Evolutionary conservation across 2,888 invertebrate genomes (phyloP), one percentile per base, ranked within the genome.

Genomic region (Latheticus oryzae): DNA sequence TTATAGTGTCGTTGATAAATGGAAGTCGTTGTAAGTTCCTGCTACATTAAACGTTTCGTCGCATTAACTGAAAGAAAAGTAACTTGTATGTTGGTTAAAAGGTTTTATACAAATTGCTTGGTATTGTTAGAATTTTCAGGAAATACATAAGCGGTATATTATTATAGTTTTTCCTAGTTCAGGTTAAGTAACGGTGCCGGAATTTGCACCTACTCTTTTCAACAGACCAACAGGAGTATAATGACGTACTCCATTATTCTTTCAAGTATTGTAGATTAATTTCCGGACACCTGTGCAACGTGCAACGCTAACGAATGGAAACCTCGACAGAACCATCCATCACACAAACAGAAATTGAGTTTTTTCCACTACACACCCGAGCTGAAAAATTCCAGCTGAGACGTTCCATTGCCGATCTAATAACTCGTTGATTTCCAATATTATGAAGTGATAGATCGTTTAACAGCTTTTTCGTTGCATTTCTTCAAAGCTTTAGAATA

Each of bases 241-340:
- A n/a, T n/a, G n/a, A n/a, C n/a, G n/a, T n/a, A n/a, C n/a, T n/a
- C n/a, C n/a, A n/a, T n/a, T n/a, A 43, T 43, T 28, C 42, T 12
- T n/a, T 4, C 24, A 16, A 42, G 26, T 15, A 43, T 43, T 43
- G 43, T 28, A 8, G 43, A 30, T 28, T 43, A 43, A 43, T 43
- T 43, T 43, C 43, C 43, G 43, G 30, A 43, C 43, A 43, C 28
- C 40, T 40, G 40, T 40, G 40, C 24, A 23, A 23, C 16, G 35
- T 19, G 5, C 13, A 11, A 12, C 12, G 32, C 32, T 12, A 4
- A 13, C 19, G 21, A 38, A 28, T 30, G 42, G 42, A 42, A 24
- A 42, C 30, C 17, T 26, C 40, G 15, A 24, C 26, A 8, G 11
- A 26, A 43, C 9, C 43, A 43, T 43, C 43, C 19, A 43, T 43